These are phyloP conservation scores for Ornithoptera alexandrae DNA, from an alignment of 2,888 invertebrate species.

Conservation along the genomic window DNA sequence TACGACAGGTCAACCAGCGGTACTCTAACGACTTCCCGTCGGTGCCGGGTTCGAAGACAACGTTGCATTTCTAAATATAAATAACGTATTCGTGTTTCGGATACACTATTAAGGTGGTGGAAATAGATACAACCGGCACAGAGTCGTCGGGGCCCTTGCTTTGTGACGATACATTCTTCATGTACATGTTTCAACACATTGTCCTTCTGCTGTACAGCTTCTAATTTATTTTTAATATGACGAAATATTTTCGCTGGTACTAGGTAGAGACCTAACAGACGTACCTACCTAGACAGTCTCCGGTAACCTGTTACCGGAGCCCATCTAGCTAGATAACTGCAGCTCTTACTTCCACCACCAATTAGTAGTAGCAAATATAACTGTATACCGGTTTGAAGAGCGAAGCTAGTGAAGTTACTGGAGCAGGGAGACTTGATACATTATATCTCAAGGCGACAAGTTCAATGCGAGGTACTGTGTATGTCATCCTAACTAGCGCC, in stretches of 20 bases:
- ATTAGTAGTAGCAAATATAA: no score
- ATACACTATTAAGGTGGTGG: constrained; percentile 37
- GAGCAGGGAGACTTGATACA: no score
- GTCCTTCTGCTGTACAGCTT: background rate
- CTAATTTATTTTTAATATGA: background rate
- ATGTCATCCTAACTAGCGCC: no score
- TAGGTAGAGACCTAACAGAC: no score
- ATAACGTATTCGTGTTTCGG: constrained; percentile 44
- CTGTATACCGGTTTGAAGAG: no score
- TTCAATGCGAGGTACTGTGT: no score
- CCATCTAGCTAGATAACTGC: no score
- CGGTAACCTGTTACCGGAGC: no score
- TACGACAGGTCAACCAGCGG: constrained; percentile 58
- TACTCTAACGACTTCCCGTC: constrained; percentile 59
- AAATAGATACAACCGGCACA: constrained; percentile 43
- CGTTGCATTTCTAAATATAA: constrained; percentile 50
- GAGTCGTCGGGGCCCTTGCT: constrained; percentile 42
- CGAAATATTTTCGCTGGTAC: background rate
- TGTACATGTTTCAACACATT: background rate
- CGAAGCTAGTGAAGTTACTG: no score
- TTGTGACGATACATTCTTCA: constrained; percentile 35
- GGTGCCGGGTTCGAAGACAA: constrained; percentile 48
- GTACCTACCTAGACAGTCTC: no score
- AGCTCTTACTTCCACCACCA: no score
- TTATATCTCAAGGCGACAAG: no score